Percentiles rank a stretch among this genome's conserved stretches.
These are phyloP conservation scores for Eutolmus rufibarbis DNA, from an alignment of 2,888 invertebrate species.

Conservation along the genomic window DNA sequence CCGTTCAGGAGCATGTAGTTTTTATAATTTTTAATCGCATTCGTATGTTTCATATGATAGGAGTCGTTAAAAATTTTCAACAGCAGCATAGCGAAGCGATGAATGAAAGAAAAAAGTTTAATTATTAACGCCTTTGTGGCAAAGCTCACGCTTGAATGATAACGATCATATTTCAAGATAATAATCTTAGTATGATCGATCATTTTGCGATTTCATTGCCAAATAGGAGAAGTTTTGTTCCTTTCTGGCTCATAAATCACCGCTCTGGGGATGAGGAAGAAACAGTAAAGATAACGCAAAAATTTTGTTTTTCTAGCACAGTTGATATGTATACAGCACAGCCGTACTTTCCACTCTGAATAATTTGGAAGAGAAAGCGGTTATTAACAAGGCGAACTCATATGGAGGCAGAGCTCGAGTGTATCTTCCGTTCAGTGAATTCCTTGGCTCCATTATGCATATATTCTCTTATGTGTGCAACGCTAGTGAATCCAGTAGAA, in stretches of 20 bases:
- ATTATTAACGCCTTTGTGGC: background rate
- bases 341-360: conserved; percentile 47
- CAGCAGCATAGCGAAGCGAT: no score
- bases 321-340: background rate
- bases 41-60: no score
- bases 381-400: conserved; percentile 22
- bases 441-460: conserved; percentile 5
- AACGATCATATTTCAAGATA: background rate
- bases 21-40: no score
- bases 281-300: background rate
- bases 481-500: background rate
- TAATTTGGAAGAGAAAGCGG: conserved; percentile 47
- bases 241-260: conserved; percentile 1
- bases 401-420: background rate
- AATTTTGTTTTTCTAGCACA: conserved; percentile 16
- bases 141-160: background rate
- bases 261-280: background rate
- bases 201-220: background rate
- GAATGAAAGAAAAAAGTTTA: no score
- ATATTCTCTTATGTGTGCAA: background rate
- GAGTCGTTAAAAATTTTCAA: no score
- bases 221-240: background rate
- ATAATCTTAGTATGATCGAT: background rate
- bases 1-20: no score
- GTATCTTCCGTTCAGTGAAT: background rate